Evolutionary conservation across 1,140 invertebrate genomes (phyloP).

Genomic region (Varroa destructor): DNA sequence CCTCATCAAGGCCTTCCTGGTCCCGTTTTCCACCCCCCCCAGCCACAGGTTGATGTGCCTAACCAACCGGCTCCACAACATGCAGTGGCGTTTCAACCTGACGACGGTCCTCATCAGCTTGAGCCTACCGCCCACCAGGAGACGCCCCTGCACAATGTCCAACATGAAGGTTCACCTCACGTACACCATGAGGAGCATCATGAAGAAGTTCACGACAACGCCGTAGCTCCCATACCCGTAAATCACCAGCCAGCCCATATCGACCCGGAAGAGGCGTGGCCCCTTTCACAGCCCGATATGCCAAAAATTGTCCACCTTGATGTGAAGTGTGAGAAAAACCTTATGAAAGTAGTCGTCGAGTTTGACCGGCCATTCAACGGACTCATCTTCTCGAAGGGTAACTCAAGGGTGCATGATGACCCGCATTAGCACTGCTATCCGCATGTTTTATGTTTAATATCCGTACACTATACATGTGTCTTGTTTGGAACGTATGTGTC

Average conservation of each 20-base stretch:
- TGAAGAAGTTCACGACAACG: constrained; percentile 22
- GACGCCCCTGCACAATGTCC: background rate
- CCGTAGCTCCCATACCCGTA: constrained; percentile 16
- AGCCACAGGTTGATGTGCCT: background rate
- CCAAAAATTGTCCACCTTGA: constrained; percentile 38
- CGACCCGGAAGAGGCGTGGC: constrained; percentile 34
- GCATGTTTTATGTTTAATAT: background rate
- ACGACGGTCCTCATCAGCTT: background rate
- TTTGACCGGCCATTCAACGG: constrained; percentile 39
- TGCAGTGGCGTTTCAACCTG: constrained; percentile 5
- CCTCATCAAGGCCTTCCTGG: background rate
- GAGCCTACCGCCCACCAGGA: constrained; percentile 2
- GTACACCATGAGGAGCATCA: constrained; percentile 20
- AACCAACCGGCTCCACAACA: background rate
- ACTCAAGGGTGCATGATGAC: constrained; percentile 3
- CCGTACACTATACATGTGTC: background rate
- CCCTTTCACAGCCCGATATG: constrained; percentile 35
- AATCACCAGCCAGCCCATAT: constrained; percentile 7
- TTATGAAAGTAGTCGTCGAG: constrained; percentile 38
- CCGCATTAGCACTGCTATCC: background rate
- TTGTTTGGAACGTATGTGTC: background rate
- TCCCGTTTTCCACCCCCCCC: constrained; percentile 3
- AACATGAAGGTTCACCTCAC: background rate
- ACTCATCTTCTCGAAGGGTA: constrained; percentile 37
- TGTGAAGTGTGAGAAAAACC: constrained; percentile 38